Evolutionary conservation across 2,797 vertebrate genomes (phyloP).

Genomic region (Trematomus bernacchii): DNA sequence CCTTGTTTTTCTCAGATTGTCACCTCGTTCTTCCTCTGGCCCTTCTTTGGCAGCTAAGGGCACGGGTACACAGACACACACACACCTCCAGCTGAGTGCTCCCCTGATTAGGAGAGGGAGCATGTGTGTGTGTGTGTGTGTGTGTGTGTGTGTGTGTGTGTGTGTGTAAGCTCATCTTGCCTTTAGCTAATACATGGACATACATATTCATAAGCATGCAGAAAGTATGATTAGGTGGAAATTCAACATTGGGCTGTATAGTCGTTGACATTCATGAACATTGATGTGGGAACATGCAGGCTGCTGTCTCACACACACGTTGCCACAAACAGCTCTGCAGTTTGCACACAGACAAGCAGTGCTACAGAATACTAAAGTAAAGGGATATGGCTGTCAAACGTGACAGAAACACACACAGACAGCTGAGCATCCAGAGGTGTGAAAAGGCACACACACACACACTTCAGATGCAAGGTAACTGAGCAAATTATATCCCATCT

Average conservation of each 20-base stretch:
- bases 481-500: conserved; percentile 15
- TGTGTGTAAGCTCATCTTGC: conserved; percentile 34
- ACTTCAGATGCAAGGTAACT: conserved; percentile 7
- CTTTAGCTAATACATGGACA: conserved; percentile 15
- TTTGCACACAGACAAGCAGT: neutral
- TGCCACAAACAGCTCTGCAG: no score
- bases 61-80: conserved; percentile 6
- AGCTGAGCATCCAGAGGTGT: conserved; percentile 18
- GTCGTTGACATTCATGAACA: conserved; percentile 37
- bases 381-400: conserved; percentile 31
- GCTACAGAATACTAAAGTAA: conserved; percentile 48
- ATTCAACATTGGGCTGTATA: conserved; percentile 14
- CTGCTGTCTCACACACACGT: conserved; percentile 16
- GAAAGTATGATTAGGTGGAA: conserved; percentile 35
- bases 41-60: conserved; percentile 29
- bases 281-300: conserved; percentile 2
- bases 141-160: conserved; percentile 36
- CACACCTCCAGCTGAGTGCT: conserved; percentile 29
- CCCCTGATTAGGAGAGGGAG: conserved; percentile 37
- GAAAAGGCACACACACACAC: neutral
- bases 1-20: conserved; percentile 36
- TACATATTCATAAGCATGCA: conserved; percentile 11
- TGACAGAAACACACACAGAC: conserved; percentile 23
- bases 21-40: conserved; percentile 43
- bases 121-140: conserved; percentile 36